Percentiles rank a stretch among this genome's conserved stretches.
These are phyloP conservation scores for Paralinhomoeus sp. DNA, from an alignment of 2,888 invertebrate species.

Conservation along the genomic window DNA sequence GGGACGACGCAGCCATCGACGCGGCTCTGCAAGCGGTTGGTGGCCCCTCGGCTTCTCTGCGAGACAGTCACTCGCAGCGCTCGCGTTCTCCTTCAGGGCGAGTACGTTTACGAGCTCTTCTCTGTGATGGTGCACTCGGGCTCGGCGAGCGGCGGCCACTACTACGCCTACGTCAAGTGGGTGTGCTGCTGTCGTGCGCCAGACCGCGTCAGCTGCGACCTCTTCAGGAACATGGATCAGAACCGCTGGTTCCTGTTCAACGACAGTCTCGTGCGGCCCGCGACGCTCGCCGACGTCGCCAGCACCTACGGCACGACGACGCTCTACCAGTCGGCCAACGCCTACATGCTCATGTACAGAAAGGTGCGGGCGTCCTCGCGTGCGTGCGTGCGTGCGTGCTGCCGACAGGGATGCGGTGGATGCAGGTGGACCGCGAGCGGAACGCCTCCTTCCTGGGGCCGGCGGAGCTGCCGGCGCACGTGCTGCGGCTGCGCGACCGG, in stretches of 20 bases:
- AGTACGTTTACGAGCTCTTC: conserved; percentile 59
- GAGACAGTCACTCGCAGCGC: no score
- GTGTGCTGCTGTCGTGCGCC: conserved; percentile 24
- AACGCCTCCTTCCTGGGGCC: conserved; percentile 36
- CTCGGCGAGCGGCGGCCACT: conserved; percentile 67
- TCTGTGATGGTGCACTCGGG: conserved; percentile 79
- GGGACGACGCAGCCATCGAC: no score
- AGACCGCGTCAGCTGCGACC: background rate
- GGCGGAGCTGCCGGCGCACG: conserved; percentile 51
- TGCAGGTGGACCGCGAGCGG: conserved; percentile 19
- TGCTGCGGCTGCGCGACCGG: conserved; percentile 40
- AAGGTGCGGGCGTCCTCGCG: conserved; percentile 28
- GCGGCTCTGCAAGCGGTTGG: no score
- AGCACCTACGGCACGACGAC: conserved; percentile 52
- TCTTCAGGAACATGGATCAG: conserved; percentile 30
- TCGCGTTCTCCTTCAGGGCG: no score
- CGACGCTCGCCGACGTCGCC: conserved; percentile 44
- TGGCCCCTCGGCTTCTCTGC: no score
- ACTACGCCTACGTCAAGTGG: conserved; percentile 63
- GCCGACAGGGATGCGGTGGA: background rate
- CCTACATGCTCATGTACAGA: conserved; percentile 72
- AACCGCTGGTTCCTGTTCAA: conserved; percentile 66
- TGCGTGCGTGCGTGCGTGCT: no score
- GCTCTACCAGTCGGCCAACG: conserved; percentile 44
- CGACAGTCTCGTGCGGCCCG: conserved; percentile 50